phyloP scores from a whole-genome alignment of 2,113 vertebrate species.

The Caranx melampygus region DNA sequence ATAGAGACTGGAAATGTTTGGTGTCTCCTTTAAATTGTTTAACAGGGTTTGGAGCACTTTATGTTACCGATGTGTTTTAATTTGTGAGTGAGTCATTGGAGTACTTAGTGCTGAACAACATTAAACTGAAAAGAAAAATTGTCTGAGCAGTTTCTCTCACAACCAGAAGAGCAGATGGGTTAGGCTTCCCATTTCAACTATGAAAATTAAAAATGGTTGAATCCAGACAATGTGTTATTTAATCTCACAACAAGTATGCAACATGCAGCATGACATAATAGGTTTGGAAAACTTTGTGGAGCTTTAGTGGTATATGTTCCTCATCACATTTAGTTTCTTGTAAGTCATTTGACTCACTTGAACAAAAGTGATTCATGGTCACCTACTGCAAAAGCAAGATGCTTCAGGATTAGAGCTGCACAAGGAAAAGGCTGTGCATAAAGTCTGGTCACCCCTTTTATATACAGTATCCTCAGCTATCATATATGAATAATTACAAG shows the following conservation, averaged over 20 bases:
- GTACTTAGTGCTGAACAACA: neutral
- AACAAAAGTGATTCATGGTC: constrained; percentile 3
- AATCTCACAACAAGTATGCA: neutral
- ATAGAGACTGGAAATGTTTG: neutral
- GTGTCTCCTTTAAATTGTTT: neutral
- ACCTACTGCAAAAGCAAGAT: neutral
- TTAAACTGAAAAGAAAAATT: no score
- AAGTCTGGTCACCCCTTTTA: no score
- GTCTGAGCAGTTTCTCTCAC: neutral
- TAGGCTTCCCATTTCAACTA: neutral
- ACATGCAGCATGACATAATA: neutral
- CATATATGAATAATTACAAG: no score
- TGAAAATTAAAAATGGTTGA: no score
- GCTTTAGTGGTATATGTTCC: neutral
- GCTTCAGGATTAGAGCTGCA: neutral
- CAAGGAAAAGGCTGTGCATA: neutral
- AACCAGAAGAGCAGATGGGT: neutral
- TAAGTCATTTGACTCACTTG: no score
- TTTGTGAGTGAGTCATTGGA: neutral
- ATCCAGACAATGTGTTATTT: no score
- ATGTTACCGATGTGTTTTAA: neutral
- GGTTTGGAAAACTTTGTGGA: neutral
- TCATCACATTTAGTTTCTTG: neutral
- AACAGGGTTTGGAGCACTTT: neutral
- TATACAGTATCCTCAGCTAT: neutral